These are phyloP conservation scores for Phrynosoma platyrhinos DNA, from an alignment of 2,113 vertebrate species.

Conservation along the genomic window DNA sequence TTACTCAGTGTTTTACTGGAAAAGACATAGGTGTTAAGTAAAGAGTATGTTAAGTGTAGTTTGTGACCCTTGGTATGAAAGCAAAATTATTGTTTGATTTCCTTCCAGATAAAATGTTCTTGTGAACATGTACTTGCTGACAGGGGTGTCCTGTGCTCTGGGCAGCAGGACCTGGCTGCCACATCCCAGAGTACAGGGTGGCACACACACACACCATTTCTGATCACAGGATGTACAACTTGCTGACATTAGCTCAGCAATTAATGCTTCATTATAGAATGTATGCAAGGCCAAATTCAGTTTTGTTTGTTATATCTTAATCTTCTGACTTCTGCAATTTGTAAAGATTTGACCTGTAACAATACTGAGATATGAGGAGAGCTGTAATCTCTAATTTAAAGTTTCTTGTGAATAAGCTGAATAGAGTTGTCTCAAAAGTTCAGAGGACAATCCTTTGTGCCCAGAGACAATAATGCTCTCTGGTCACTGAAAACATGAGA, in stretches of 20 bases:
- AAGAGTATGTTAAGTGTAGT: not conserved
- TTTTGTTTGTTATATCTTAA: not conserved
- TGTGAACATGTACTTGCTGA: not conserved
- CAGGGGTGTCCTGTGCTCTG: no score
- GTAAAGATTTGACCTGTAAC: not conserved
- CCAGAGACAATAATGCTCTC: not conserved
- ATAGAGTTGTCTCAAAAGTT: not conserved
- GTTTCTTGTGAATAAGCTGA: not conserved
- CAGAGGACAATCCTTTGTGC: not conserved
- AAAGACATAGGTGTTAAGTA: not conserved
- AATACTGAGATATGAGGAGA: not conserved
- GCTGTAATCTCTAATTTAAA: not conserved
- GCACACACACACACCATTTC: no score
- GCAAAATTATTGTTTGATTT: not conserved
- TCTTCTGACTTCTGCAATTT: not conserved
- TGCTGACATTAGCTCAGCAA: not conserved
- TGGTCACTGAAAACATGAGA: not conserved
- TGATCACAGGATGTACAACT: not conserved
- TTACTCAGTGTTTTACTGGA: not conserved
- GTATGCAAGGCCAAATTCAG: not conserved
- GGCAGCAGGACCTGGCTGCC: no score
- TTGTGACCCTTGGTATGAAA: not conserved
- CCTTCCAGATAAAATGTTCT: not conserved
- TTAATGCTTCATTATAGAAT: not conserved
- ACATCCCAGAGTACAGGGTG: no score